Conservation (phyloP, 1,140 invertebrate genomes). For the Atopsyche davidsoni region DNA sequence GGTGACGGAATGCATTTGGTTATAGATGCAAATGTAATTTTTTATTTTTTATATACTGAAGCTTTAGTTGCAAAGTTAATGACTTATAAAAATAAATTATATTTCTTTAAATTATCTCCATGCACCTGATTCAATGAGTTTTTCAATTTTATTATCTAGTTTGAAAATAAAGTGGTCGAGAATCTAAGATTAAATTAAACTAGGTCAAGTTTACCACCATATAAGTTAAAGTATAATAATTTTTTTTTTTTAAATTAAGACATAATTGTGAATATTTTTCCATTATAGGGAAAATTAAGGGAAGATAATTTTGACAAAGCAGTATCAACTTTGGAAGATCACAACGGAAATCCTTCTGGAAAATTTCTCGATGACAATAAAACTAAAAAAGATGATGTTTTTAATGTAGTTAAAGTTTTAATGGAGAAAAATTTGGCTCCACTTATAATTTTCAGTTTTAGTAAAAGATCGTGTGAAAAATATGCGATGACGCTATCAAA, state of each 20-base stretch:
- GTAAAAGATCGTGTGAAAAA: constrained; percentile 95
- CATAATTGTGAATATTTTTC: too few species aligned
- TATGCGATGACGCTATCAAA: constrained; percentile 95
- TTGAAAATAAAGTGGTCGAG: too few species aligned
- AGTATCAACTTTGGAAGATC: constrained; percentile 74
- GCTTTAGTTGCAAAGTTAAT: too few species aligned
- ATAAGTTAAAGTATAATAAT: too few species aligned
- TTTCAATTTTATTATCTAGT: too few species aligned
- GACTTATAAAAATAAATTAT: too few species aligned
- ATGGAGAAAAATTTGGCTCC: constrained; percentile 97
- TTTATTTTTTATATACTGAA: too few species aligned
- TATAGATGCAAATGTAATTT: constrained; percentile 85
- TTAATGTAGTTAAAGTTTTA: constrained; percentile 97
- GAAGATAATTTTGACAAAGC: constrained; percentile 97
- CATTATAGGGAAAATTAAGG: constrained; percentile 75
- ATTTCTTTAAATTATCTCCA: too few species aligned
- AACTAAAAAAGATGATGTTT: constrained; percentile 60
- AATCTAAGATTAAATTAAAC: too few species aligned
- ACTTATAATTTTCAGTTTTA: constrained; percentile 98
- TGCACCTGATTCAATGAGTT: too few species aligned
- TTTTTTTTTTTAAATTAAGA: too few species aligned
- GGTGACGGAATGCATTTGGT: constrained; percentile 93
- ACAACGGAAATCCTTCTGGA: neutral
- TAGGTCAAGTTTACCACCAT: too few species aligned
- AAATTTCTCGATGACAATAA: neutral